Conservation (phyloP, 2,113 vertebrate genomes). For the Triplophysa tibetana region DNA sequence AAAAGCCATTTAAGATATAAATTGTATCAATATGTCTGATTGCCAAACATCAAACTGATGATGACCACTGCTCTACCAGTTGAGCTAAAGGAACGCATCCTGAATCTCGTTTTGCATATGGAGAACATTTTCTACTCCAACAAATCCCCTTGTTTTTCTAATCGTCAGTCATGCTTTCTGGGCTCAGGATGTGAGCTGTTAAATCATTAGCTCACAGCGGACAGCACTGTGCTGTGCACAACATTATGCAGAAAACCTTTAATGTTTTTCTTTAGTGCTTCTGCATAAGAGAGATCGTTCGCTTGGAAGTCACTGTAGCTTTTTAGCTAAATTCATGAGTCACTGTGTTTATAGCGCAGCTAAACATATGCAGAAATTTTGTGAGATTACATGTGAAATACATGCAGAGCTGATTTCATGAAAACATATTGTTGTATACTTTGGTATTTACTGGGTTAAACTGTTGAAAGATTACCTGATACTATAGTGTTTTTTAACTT, state of each 20-base stretch:
- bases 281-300: slow-evolving; percentile 5
- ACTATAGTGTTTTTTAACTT: too few relatives aligned
- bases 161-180: neutral
- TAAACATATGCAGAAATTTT: neutral
- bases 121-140: slow-evolving; percentile 14
- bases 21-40: too few relatives aligned
- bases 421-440: too few relatives aligned
- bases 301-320: neutral
- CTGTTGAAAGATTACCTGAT: too few relatives aligned
- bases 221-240: neutral
- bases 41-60: too few relatives aligned
- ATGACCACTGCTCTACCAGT: too few relatives aligned
- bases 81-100: too few relatives aligned
- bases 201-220: slow-evolving; percentile 40
- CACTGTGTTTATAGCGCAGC: neutral
- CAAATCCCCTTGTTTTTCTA: slow-evolving; percentile 16
- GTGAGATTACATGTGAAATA: neutral
- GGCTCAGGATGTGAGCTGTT: slow-evolving; percentile 31
- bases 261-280: slow-evolving; percentile 19
- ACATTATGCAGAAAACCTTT: neutral
- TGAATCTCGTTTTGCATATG: neutral
- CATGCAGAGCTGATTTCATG: neutral
- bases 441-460: too few relatives aligned
- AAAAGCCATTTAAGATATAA: too few relatives aligned
- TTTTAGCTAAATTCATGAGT: neutral